A percentile compares a stretch with the other conserved stretches of the same genome.
phyloP scores from a whole-genome alignment of 2,888 invertebrate genomes.

The Glaucopsyche alexis region DNA sequence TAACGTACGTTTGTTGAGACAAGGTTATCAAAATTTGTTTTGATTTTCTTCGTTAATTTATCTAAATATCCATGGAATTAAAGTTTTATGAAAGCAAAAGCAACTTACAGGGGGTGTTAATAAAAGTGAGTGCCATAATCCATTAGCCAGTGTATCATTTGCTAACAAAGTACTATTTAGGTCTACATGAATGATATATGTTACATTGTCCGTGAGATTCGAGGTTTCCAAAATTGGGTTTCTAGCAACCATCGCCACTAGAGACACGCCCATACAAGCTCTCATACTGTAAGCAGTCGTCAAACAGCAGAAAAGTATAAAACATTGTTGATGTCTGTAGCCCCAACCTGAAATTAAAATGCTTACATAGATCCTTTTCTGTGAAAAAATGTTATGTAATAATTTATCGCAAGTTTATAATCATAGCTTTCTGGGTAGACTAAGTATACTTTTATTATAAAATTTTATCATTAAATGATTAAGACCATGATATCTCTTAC shows the following conservation, averaged over 20 bases:
- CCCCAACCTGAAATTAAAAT: constrained; percentile 56
- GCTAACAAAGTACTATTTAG: background rate
- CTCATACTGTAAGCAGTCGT: constrained; percentile 82
- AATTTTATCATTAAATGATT: background rate
- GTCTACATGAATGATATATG: background rate
- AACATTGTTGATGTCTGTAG: constrained; percentile 79
- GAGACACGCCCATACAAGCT: constrained; percentile 82
- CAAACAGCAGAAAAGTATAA: constrained; percentile 79
- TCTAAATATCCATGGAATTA: background rate
- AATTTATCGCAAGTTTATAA: background rate
- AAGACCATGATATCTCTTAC: background rate
- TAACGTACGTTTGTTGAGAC: background rate
- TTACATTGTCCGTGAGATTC: background rate
- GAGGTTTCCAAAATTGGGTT: background rate
- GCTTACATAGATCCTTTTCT: background rate
- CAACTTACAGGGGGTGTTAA: constrained; percentile 55
- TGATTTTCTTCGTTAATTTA: background rate
- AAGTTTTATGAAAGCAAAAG: background rate
- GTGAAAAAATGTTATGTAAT: background rate
- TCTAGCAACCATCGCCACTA: constrained; percentile 81
- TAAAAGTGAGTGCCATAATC: constrained; percentile 49
- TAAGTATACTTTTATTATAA: too few species aligned
- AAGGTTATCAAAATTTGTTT: background rate
- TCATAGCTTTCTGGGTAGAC: too few species aligned
- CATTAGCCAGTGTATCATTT: constrained; percentile 31